phyloP scores from a whole-genome alignment of 2,797 vertebrate genomes.

The Paguma larvata region DNA sequence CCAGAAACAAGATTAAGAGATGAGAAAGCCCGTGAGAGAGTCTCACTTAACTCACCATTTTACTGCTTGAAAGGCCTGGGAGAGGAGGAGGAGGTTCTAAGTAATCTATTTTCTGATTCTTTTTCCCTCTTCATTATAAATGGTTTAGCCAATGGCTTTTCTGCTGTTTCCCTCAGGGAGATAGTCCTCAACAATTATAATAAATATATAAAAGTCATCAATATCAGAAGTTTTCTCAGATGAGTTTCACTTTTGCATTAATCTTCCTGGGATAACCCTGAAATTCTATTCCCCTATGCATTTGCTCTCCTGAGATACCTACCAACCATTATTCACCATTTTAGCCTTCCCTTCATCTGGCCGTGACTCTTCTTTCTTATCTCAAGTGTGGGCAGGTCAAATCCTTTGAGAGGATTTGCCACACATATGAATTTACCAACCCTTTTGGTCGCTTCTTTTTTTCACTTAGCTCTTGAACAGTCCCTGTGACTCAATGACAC shows the following conservation, averaged over 20 bases:
- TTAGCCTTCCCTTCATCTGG: background rate
- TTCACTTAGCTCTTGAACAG: background rate
- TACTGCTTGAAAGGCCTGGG: background rate
- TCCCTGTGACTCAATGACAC: constrained; percentile 19
- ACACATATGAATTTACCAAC: background rate
- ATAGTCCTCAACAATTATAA: background rate
- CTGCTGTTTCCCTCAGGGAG: constrained; percentile 5
- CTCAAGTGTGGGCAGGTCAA: background rate
- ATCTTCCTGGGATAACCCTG: background rate
- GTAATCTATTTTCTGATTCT: constrained; percentile 57
- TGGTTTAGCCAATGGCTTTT: constrained; percentile 34
- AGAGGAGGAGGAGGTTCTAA: background rate
- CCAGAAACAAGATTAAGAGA: constrained; percentile 38
- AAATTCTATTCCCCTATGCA: background rate
- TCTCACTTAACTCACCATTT: constrained; percentile 4
- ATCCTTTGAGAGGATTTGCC: constrained; percentile 24
- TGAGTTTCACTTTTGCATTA: constrained; percentile 23
- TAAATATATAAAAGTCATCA: background rate
- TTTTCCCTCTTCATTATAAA: background rate
- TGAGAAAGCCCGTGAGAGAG: background rate
- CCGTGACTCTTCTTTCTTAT: background rate
- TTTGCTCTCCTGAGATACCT: background rate
- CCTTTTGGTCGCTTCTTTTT: background rate
- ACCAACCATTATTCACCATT: background rate
- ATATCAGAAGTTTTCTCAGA: constrained; percentile 35